Evolutionary conservation across 2,888 invertebrate genomes (phyloP).

Genomic region (Argyra leucocephala): DNA sequence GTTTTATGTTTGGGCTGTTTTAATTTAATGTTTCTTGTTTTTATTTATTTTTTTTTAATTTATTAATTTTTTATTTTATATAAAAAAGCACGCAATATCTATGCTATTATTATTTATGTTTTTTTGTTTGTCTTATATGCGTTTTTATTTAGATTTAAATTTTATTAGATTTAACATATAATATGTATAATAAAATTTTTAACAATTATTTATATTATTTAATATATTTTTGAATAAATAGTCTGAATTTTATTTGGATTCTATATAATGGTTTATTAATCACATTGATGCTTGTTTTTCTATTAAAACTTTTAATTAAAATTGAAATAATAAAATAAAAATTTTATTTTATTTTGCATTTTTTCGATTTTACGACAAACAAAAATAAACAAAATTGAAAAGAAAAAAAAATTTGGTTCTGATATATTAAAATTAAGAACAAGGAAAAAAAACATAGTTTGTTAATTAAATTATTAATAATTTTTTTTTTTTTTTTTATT

Average conservation of each 20-base stretch:
- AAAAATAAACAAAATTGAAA: not conserved
- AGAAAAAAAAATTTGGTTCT: not conserved
- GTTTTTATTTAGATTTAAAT: not conserved
- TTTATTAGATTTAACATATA: not conserved
- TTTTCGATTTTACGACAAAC: not conserved
- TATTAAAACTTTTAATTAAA: too few species aligned
- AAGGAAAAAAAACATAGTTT: not conserved
- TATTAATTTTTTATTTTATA: not conserved
- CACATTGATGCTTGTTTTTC: conserved; percentile 6
- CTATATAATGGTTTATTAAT: not conserved
- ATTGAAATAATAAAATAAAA: too few species aligned
- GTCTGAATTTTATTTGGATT: not conserved
- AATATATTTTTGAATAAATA: not conserved
- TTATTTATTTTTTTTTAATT: not conserved
- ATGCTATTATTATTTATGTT: not conserved
- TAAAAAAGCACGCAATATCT: not conserved
- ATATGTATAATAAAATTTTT: not conserved
- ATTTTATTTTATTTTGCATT: not conserved
- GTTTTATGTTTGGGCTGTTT: too few species aligned
- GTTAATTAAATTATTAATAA: not conserved
- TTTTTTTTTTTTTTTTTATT: not conserved
- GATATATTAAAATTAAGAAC: not conserved
- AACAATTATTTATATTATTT: not conserved
- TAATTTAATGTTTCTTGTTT: not conserved
- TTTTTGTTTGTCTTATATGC: not conserved